Evolutionary conservation across 2,113 vertebrate genomes (phyloP).

Genomic region (Xiphias gladius): DNA sequence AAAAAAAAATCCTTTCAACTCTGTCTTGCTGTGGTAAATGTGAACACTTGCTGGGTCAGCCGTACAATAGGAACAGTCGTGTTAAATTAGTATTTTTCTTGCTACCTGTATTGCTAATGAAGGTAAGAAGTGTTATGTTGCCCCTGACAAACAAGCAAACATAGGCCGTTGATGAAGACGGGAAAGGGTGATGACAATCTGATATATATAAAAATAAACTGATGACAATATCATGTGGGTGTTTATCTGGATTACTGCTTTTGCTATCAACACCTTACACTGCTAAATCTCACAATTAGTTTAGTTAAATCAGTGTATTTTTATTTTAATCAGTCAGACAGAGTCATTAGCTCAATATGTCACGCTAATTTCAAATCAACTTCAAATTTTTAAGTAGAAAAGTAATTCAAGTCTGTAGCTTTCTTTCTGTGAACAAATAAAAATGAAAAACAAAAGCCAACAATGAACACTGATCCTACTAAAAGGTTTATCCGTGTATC

Average conservation of each 20-base stretch:
- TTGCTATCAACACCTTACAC: not conserved
- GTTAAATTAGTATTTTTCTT: not conserved
- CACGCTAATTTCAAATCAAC: not conserved
- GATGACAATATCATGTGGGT: not conserved
- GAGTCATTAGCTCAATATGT: not conserved
- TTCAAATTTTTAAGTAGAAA: not conserved
- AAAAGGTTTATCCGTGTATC: too few relatives aligned
- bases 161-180: not conserved
- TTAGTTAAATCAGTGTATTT: too few relatives aligned
- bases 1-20: not conserved
- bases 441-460: too few relatives aligned
- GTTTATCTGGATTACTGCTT: not conserved
- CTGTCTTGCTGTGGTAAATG: slow-evolving; percentile 12
- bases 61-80: not conserved
- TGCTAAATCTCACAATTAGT: not conserved
- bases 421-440: not conserved
- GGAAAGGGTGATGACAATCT: not conserved
- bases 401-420: not conserved
- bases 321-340: not conserved
- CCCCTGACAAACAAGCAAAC: not conserved
- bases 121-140: slow-evolving; percentile 18
- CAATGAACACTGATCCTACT: too few relatives aligned
- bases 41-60: not conserved
- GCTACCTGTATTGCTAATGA: not conserved
- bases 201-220: not conserved